phyloP scores from a whole-genome alignment of 2,888 invertebrate species.

The Metopia argyrocephala region DNA sequence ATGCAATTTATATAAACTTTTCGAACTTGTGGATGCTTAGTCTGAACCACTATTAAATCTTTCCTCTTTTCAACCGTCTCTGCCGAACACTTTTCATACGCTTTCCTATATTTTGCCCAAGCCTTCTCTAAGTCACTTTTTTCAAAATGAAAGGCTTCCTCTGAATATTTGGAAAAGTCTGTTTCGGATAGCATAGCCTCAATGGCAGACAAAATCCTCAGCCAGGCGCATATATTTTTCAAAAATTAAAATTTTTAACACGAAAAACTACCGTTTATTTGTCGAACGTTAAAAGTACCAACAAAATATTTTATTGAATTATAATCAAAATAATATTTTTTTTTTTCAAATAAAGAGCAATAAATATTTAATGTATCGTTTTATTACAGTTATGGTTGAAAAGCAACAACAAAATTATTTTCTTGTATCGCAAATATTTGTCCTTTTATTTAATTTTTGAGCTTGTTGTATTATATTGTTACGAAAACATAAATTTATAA shows the following conservation, averaged over 20 bases:
- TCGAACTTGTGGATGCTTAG: background rate
- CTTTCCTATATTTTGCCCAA: background rate
- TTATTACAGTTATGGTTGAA: too few species aligned
- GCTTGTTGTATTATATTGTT: too few species aligned
- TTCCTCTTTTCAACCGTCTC: background rate
- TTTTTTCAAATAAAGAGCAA: too few species aligned
- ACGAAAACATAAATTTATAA: too few species aligned
- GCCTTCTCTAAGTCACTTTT: background rate
- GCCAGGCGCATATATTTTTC: background rate
- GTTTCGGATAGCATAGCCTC: background rate
- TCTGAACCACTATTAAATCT: background rate
- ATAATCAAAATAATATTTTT: too few species aligned
- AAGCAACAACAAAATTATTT: too few species aligned
- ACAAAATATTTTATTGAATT: too few species aligned
- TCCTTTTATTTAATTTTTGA: too few species aligned
- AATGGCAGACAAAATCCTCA: background rate
- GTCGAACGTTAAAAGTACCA: too few species aligned
- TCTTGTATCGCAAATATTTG: too few species aligned
- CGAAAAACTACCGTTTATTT: background rate
- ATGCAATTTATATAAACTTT: background rate
- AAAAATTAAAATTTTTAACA: background rate
- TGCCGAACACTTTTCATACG: background rate
- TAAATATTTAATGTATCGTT: too few species aligned
- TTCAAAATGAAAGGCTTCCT: background rate
- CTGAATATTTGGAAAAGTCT: background rate